Conservation (phyloP, 1,140 invertebrate species). For the Chironomus striatipennis region DNA sequence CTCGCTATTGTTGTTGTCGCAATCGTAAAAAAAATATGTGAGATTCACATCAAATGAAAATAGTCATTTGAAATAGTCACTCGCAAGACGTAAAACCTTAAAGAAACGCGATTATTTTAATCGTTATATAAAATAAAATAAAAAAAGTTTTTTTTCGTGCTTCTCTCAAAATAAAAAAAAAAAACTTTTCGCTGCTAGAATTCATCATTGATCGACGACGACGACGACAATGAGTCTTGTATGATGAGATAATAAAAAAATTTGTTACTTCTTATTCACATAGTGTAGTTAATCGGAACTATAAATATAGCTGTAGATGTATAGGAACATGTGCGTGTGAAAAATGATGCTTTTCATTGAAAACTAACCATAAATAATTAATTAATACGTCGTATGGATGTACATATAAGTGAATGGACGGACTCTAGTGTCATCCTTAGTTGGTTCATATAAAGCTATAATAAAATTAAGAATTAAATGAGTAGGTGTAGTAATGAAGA, state of each 20-base stretch:
- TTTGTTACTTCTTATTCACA: background rate
- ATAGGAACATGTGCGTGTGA: no score
- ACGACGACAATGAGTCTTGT: background rate
- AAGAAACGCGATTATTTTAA: constrained; percentile 1
- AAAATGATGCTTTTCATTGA: no score
- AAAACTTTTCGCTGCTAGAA: background rate
- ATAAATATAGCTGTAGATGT: no score
- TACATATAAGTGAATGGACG: no score
- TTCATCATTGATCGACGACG: background rate
- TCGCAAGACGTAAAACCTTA: background rate
- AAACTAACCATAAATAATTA: no score
- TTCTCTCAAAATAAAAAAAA: no score
- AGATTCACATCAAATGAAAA: constrained; percentile 14
- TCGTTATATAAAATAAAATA: background rate
- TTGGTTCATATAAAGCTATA: background rate
- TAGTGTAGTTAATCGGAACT: no score
- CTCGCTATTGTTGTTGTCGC: constrained; percentile 9
- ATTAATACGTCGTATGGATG: no score
- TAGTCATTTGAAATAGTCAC: constrained; percentile 13
- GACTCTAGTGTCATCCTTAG: no score
- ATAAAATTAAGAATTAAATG: background rate
- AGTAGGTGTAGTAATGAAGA: background rate
- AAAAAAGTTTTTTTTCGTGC: no score
- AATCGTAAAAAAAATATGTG: background rate
- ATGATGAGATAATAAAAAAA: background rate